Evolutionary conservation across 2,113 vertebrate genomes (phyloP), one percentile per base, ranked within the genome.

Genomic region (Brachyhypopomus occidentalis): DNA sequence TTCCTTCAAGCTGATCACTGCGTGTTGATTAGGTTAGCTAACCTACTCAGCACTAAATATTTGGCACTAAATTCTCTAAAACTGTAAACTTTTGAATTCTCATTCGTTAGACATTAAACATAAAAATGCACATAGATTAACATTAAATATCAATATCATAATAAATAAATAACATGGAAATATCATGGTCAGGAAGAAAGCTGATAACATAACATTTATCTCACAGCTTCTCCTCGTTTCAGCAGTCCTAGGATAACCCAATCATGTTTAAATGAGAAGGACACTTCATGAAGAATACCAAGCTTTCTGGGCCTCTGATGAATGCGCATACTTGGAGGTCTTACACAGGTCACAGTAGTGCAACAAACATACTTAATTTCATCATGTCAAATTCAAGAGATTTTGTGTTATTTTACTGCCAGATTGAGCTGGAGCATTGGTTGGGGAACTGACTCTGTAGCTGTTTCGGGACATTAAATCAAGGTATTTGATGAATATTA

Each of bases 91-190:
- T 58, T 41, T n/a, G 48, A 4, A 20, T 62, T 87, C 62, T 83
- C 45, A 77, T 75, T 78, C 72, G 83, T 79, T 19, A 63, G 41
- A 62, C 52, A 66, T 25, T 76, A 84, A 78, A 67, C 84, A 76
- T 38, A 20, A 64, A 79, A 82, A 87, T 84, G 84, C 84, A 88
- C 82, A 80, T n/a, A 86, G 60, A 78, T 83, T n/a, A 84, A 60
- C 84, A 56, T 80, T 72, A 79, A 72, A 22, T 58, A 83, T 81
- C 41, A 74, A 86, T 83, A 16, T 0, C 64, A 85, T 70, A 74
- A 86, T 72, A 48, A 75, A 72, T 79, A 67, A 36, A 38, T 38
- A 38, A 7, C 30, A 38, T 38, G 16, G 64, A 48, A 48, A 48
- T 52, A 48, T 2, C 25, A 76, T 76, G 58, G 22, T 63, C 25